Base-by-base conservation (phyloP, 2,113 vertebrate species). In the Melanerpes formicivorus region DNA sequence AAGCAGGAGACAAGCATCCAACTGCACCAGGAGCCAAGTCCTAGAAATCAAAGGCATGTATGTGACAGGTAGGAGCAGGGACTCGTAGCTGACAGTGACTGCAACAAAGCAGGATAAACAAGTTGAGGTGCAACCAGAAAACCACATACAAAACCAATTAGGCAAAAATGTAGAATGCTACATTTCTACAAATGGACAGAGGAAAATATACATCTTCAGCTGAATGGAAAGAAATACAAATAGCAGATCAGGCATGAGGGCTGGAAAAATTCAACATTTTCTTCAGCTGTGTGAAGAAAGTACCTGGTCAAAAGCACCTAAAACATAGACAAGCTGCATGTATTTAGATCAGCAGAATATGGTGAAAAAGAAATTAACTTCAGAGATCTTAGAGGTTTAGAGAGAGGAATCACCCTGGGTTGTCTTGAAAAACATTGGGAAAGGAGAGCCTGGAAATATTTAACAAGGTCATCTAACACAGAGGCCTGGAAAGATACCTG, bases 1-100 rank as follows among this genome's bases (percentile, higher is more conserved):
- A 1, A 90, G 66, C 26, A 87, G 63, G 44, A 95, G 74, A 73
- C 22, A 64, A 76, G 34, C 72, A 65, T 87, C 63, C 79, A 79
- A 44, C 63, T 1, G 1, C 63, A 81, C n/a, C 34, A 69, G 66
- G 29, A 89, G 74, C 81, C 87, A 84, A 87, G 75, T 79, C 25
- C 25, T 87, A 18, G 81, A 59, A 94, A 87, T 92, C 71, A 87
- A 95, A 93, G 55, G 78, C 30, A 40, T 19, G 71, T 37, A 25
- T 2, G 64, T 67, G 77, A 26, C 4, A 14, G 79, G 44, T 58
- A 32, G 55, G 80, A 95, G 54, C 19, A 46, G 54, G 63, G 29
- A 72, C 44, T 78, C 0, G 0, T 26, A 66, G 55, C 34, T 66
- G 76, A 18, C 60, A 69, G 52, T 55, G 56, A 9, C 30, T 79